A percentile compares a stretch with the other conserved stretches of the same genome.
Conservation (phyloP, 2,113 vertebrate species). For the Mesembrinibis cayennensis region DNA sequence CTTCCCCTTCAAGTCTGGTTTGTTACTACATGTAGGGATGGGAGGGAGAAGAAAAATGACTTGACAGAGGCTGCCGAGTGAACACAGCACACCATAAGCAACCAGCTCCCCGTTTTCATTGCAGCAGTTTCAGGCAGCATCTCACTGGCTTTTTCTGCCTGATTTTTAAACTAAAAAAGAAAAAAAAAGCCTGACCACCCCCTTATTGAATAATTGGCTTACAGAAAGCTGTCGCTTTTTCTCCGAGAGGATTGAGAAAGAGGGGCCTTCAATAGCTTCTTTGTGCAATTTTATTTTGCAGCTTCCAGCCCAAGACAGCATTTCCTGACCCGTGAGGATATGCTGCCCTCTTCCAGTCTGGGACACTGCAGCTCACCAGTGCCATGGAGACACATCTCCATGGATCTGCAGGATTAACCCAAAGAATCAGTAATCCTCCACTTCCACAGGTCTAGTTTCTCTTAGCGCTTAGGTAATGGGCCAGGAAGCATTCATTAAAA, state of each 20-base stretch:
- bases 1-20: neutral
- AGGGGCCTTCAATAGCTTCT: constrained; percentile 51
- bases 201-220: constrained; percentile 19
- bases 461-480: neutral
- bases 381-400: neutral
- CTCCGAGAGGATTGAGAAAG: neutral
- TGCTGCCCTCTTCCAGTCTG: constrained; percentile 54
- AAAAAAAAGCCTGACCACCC: neutral
- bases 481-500: neutral
- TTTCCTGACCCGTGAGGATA: constrained; percentile 51
- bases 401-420: neutral
- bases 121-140: neutral
- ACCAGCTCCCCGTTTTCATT: neutral
- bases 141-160: neutral
- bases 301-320: constrained; percentile 28
- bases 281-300: constrained; percentile 42
- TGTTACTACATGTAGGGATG: neutral
- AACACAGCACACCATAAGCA: neutral
- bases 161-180: neutral
- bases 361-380: neutral
- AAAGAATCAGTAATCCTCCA: neutral
- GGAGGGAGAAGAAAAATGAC: neutral
- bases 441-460: neutral
- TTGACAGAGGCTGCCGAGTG: neutral
- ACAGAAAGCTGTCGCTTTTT: constrained; percentile 29